Base-by-base conservation (phyloP, 2,888 invertebrate genomes). In the Tetranychus truncatus region DNA sequence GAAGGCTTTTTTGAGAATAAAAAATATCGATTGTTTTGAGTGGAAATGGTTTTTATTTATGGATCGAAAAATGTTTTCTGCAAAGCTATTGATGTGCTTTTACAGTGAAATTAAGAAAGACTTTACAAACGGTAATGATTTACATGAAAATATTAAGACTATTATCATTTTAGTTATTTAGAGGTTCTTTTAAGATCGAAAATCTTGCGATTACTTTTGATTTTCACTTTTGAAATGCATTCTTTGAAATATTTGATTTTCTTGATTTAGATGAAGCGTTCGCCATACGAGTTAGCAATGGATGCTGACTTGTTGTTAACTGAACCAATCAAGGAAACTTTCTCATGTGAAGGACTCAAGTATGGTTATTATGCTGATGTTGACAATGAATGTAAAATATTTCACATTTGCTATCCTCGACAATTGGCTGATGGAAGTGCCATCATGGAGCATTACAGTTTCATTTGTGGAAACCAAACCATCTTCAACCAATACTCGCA, bases 281-380 rank as follows among this genome's bases (percentile, higher is more conserved):
- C 77, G 55, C 77, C 78, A 6, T 78, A 77, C 75, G 74, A 77
- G 46, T 76, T 78, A 45, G 78, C 78, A 21, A 78, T 75, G 71
- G 78, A 77, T 11, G 78, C 77, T 3, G 78, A 78, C 46, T 69
- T 78, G 74, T 76, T 78, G 55, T 77, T 78, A 1, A 77, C 77
- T 18, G 73, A 74, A 66, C 55, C 55, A 55, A 76, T 78, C 46
- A 72, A 75, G 71, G 76, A 76, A 66, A 76, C 75, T 69, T 78
- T 78, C 74, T 76, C 74, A 66, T 78, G 78, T 74, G 77, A 78
- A 6, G 78, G 77, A 15, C 75, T 75, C 46, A 67, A 74, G 11
- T 76, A 77, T 44, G 78, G 78, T 1, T 78, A 78, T 74, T 78
- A 78, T 74, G 78, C 78, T 34, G 78, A 78, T 66, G 69, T 77